These are phyloP conservation scores for Drosophila lini DNA, from an alignment of 1,140 invertebrate genomes.

Conservation along the genomic window DNA sequence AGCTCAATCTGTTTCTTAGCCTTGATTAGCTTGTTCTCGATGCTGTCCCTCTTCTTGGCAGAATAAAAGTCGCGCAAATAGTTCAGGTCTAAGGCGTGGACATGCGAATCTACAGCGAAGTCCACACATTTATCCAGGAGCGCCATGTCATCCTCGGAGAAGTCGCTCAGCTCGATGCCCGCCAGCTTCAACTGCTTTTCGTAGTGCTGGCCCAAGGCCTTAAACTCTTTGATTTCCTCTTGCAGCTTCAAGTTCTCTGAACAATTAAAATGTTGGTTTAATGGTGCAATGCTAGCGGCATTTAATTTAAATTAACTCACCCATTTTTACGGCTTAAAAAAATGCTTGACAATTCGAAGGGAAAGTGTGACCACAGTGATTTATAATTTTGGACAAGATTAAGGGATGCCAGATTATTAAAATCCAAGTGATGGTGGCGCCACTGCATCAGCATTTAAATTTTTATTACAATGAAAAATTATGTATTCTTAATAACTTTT, in stretches of 20 bases:
- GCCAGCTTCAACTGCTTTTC: constrained; percentile 62
- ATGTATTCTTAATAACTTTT: neutral
- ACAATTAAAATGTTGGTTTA: neutral
- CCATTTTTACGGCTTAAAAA: constrained; percentile 4
- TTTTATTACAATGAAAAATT: neutral
- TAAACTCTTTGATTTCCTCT: constrained; percentile 49
- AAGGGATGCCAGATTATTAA: neutral
- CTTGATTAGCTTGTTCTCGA: constrained; percentile 53
- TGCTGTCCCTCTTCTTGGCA: constrained; percentile 52
- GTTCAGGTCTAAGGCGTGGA: constrained; percentile 56
- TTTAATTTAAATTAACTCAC: constrained; percentile 11
- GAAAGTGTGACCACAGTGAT: constrained; percentile 4
- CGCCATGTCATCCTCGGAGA: constrained; percentile 58
- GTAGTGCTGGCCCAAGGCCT: constrained; percentile 39
- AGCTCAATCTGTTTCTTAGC: constrained; percentile 40
- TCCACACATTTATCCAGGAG: constrained; percentile 59
- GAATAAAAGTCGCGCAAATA: constrained; percentile 62
- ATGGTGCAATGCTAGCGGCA: neutral
- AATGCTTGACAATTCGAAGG: neutral
- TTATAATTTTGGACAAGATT: neutral
- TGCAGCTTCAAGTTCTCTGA: constrained; percentile 51
- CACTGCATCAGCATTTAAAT: neutral
- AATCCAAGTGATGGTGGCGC: neutral
- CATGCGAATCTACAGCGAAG: constrained; percentile 39
- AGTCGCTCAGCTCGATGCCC: constrained; percentile 34